Evolutionary conservation across 1,140 invertebrate species (phyloP), one percentile per base, ranked within the genome.

Genomic region (Eumeta japonica): DNA sequence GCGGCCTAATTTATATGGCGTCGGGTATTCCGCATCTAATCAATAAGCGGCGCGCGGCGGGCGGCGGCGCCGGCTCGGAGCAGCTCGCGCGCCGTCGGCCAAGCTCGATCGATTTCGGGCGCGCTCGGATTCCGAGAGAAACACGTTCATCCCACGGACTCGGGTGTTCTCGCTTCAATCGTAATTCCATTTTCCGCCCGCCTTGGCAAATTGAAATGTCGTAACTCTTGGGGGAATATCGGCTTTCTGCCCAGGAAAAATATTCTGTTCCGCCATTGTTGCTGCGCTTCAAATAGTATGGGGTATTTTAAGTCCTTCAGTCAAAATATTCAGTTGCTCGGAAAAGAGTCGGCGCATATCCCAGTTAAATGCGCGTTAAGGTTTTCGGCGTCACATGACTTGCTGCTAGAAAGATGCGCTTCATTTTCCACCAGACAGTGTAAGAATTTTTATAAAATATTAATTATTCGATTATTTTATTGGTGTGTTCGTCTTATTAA

Each of bases 121-220:
- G 16, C 17, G 18, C 37, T 67, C 68, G 66, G 62, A 52, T 27
- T n/a, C 10, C 19, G 42, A 55, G 44, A 37, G 43, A 39, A 46
- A 49, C 43, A 47, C 44, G 41, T 39, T 61, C 55, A 60, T 53
- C 52, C 52, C 56, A 33, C 51, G 46, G n/a, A n/a, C 58, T 72
- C 66, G 60, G 62, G 50, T 46, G 46, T 60, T 66, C 71, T 67
- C 75, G 68, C 61, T 67, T 60, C 66, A 71, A 72, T 72, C 67
- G 67, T 71, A 74, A 75, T 75, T 68, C 67, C 67, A 75, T 75
- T 77, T 77, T 75, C 72, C 72, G 67, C 66, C 65, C 71, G 71
- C 71, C 68, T 75, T 74, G 68, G 72, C 72, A 76, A 77, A 77
- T 77, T 77, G 75, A 77, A 77, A 77, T 71, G 72, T 72, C 70